Conservation (phyloP, 1,140 invertebrate genomes). For the Zaprionus africanus region DNA sequence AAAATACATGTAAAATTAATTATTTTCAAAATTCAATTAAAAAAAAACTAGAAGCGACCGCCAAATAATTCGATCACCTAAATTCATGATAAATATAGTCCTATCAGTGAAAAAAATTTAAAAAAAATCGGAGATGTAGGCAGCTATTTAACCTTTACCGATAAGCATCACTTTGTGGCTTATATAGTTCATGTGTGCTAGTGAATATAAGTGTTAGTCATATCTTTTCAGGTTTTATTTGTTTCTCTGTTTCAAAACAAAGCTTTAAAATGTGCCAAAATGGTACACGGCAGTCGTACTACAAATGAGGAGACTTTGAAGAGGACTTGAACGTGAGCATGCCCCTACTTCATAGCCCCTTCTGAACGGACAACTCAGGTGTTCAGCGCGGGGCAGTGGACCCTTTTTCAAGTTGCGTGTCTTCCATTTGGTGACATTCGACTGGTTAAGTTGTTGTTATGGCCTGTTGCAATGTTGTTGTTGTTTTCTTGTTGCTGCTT, state of each 20-base stretch:
- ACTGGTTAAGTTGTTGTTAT: slow-evolving; percentile 73
- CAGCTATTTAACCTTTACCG: too few relatives aligned
- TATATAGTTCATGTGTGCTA: too few relatives aligned
- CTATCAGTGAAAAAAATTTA: too few relatives aligned
- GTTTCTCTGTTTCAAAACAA: slow-evolving; percentile 51
- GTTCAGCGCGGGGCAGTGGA: not conserved
- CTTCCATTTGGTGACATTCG: slow-evolving; percentile 76
- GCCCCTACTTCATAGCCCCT: not conserved
- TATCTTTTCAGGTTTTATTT: not conserved
- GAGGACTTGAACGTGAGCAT: not conserved
- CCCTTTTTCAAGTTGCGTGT: slow-evolving; percentile 55
- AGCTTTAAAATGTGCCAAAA: slow-evolving; percentile 63
- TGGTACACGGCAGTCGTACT: slow-evolving; percentile 74
- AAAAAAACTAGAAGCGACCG: too few relatives aligned
- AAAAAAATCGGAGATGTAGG: too few relatives aligned
- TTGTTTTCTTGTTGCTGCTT: slow-evolving; percentile 62
- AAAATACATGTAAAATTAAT: too few relatives aligned
- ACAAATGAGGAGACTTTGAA: slow-evolving; percentile 66
- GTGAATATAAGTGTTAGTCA: not conserved
- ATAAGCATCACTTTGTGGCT: not conserved
- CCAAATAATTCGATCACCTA: too few relatives aligned
- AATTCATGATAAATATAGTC: too few relatives aligned
- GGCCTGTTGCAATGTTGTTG: slow-evolving; percentile 41
- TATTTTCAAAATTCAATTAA: too few relatives aligned
- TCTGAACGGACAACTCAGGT: not conserved